phyloP scores from a whole-genome alignment of 1,140 invertebrate species.

The Conus betulinus region DNA sequence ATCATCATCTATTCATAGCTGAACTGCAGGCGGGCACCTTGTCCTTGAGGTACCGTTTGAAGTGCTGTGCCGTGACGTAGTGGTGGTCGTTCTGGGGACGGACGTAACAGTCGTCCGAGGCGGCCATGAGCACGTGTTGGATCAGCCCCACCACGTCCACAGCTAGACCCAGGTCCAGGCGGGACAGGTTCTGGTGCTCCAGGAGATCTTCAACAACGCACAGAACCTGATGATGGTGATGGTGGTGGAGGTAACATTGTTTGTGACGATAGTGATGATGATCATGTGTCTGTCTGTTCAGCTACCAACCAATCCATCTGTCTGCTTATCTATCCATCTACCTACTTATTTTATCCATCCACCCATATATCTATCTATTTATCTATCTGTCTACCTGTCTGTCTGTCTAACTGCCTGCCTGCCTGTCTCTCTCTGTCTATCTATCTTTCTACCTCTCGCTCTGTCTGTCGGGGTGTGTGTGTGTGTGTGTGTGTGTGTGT shows the following conservation, averaged over 20 bases:
- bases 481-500: too few species aligned
- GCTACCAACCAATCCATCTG: too few species aligned
- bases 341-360: not conserved
- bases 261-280: too few species aligned
- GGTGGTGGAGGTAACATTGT: too few species aligned
- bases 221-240: not conserved
- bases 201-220: not conserved
- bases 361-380: not conserved
- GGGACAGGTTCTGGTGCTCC: constrained; percentile 40
- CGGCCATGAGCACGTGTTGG: constrained; percentile 47
- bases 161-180: constrained; percentile 57
- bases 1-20: not conserved
- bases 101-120: constrained; percentile 41
- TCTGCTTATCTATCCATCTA: too few species aligned
- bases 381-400: too few species aligned
- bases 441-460: too few species aligned
- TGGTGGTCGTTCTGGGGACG: constrained; percentile 27
- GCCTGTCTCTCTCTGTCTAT: too few species aligned
- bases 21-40: constrained; percentile 26
- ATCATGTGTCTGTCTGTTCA: too few species aligned
- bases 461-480: too few species aligned
- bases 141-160: constrained; percentile 62
- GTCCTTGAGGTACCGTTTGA: constrained; percentile 39
- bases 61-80: constrained; percentile 42
- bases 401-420: too few species aligned